phyloP scores from a whole-genome alignment of 2,113 vertebrate genomes.

The Stigmatopora argus region DNA sequence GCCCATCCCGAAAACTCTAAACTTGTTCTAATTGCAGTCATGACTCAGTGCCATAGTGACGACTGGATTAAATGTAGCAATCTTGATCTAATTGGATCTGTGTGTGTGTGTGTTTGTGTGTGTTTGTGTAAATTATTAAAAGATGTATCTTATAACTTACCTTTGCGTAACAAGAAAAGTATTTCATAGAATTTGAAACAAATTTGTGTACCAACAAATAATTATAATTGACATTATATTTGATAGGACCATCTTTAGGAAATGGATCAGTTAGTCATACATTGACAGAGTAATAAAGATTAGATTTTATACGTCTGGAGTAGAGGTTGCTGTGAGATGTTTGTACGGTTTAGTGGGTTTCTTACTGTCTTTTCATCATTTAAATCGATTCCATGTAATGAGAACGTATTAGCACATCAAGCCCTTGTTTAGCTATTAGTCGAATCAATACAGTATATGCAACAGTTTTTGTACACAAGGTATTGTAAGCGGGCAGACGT shows the following conservation, averaged over 20 bases:
- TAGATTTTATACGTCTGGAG: not conserved
- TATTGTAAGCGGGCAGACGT: not conserved
- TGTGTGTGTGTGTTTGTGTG: not conserved
- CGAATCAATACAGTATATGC: slow-evolving; percentile 20
- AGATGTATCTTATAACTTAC: not conserved
- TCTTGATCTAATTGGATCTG: slow-evolving; percentile 21
- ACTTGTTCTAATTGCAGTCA: slow-evolving; percentile 46
- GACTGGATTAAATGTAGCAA: slow-evolving; percentile 28
- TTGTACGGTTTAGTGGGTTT: slow-evolving; percentile 8
- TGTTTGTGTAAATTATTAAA: not conserved
- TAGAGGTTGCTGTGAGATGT: not conserved
- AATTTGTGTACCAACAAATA: not conserved
- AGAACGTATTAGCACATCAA: slow-evolving; percentile 13
- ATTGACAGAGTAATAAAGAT: not conserved
- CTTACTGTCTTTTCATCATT: not conserved
- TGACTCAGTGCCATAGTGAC: slow-evolving; percentile 32
- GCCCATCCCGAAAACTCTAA: slow-evolving; percentile 32
- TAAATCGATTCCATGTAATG: slow-evolving; percentile 14
- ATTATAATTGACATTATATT: not conserved
- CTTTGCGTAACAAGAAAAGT: not conserved
- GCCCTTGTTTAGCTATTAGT: not conserved
- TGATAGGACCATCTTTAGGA: too few relatives aligned
- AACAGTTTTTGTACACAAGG: not conserved
- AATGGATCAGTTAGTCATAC: not conserved
- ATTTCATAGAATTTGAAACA: not conserved